These are phyloP conservation scores for Drosophila setosimentum DNA, from an alignment of 2,888 invertebrate genomes.

Conservation along the genomic window DNA sequence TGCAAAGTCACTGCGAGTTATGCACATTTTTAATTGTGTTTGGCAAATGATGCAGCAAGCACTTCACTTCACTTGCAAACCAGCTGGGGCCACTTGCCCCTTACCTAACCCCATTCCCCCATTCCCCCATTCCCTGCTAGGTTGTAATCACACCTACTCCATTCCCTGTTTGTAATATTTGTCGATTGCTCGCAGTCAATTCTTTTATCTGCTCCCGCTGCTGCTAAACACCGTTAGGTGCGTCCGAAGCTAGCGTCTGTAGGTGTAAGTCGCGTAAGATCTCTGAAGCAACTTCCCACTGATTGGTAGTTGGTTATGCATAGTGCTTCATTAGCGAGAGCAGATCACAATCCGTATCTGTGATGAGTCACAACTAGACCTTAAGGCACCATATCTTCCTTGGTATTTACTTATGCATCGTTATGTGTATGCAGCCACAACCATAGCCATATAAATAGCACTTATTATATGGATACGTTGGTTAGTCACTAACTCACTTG, in stretches of 20 bases:
- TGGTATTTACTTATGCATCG: slow-evolving; percentile 1
- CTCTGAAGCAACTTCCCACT: slow-evolving; percentile 11
- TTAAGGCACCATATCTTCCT: background rate
- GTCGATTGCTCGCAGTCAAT: slow-evolving; percentile 39
- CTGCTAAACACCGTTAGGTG: slow-evolving; percentile 58
- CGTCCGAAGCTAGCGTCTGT: slow-evolving; percentile 37
- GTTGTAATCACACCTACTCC: background rate
- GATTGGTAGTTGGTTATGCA: slow-evolving; percentile 9
- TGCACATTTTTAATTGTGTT: slow-evolving; percentile 78
- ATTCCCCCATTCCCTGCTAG: background rate
- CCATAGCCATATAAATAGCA: background rate
- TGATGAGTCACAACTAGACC: slow-evolving; percentile 37
- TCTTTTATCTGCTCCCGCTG: slow-evolving; percentile 23
- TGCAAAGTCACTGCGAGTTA: slow-evolving; percentile 54
- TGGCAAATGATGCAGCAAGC: slow-evolving; percentile 65
- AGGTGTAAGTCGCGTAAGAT: slow-evolving; percentile 31
- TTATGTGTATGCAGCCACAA: background rate
- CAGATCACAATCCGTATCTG: slow-evolving; percentile 25
- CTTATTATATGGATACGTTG: slow-evolving; percentile 14
- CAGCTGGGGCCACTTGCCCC: slow-evolving; percentile 26
- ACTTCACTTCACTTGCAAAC: slow-evolving; percentile 54
- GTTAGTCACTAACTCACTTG: slow-evolving; percentile 27
- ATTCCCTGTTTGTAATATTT: slow-evolving; percentile 17
- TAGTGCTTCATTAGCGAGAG: slow-evolving; percentile 36
- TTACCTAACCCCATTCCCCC: too few species aligned